Base-by-base conservation (phyloP, 2,888 invertebrate genomes). In the Platynereis dumerilii region DNA sequence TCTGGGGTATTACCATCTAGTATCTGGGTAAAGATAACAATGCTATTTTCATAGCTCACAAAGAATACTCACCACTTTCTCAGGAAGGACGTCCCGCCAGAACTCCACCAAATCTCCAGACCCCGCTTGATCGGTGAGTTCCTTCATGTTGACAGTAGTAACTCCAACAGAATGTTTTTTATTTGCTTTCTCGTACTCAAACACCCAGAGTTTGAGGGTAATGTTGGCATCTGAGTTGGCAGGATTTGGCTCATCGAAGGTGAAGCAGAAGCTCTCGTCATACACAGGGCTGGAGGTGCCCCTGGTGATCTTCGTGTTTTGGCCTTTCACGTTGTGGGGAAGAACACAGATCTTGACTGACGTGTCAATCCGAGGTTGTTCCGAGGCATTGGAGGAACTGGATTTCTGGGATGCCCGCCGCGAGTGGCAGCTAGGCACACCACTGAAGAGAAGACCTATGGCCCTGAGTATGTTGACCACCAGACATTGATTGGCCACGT, bases 51-150 rank as follows among this genome's bases (percentile, higher is more conserved):
- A n/a, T n/a, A n/a, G n/a, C n/a, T n/a, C n/a, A n/a, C 12, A 34
- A 34, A 34, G 34, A 34, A 34, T 34, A 34, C 34, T 34, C 34
- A 34, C 34, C 34, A 34, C 12, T 48, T 60, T 22, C 17, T 54
- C 24, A 7, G 61, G 55, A 22, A 54, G 28, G 24, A 61, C 20
- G 24, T 61, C 61, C 55, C 61, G 53, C 61, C 61, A 61, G 20
- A 61, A 24, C 24, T 61, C 55, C 22, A 61, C 39, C 39, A 61
- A 12, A n/a, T 39, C 24, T 22, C 61, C 55, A 24, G 61, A 29
- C n/a, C 34, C 48, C 5, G 61, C 61, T 20, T 54, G 34, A 17
- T n/a, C 26, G 1, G 34, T 12, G n/a, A 55, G 24, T 17, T 55
- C 61, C 22, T 26, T 39, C 24, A 55, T n/a, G 17, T 22, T 1